phyloP scores from a whole-genome alignment of 2,888 invertebrate species.

The Dynastes grantii region DNA sequence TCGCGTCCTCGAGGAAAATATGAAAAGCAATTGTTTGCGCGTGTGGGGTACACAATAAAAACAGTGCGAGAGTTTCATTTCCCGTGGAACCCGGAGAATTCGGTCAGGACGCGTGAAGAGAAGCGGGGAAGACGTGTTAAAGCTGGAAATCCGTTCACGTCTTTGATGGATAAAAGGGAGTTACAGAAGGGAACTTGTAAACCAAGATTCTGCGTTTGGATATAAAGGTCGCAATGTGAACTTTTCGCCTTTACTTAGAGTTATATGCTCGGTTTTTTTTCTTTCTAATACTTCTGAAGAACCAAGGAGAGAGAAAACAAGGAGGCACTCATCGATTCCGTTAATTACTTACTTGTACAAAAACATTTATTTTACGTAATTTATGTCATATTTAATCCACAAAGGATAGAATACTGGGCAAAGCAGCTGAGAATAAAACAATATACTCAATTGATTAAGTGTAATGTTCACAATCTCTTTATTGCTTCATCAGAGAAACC shows the following conservation, averaged over 20 bases:
- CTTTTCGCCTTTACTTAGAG: conserved; percentile 12
- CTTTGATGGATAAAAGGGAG: conserved; percentile 28
- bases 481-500: too few relatives aligned
- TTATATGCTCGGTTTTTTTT: neutral
- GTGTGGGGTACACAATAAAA: conserved; percentile 26
- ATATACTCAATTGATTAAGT: too few relatives aligned
- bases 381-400: too few relatives aligned
- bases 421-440: too few relatives aligned
- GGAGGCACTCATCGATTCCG: too few relatives aligned
- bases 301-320: too few relatives aligned
- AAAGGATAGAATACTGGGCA: too few relatives aligned
- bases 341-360: too few relatives aligned
- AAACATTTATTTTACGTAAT: too few relatives aligned
- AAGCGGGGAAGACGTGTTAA: conserved; percentile 12
- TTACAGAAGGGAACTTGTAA: conserved; percentile 18
- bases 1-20: conserved; percentile 29
- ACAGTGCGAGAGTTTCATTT: conserved; percentile 38
- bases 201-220: conserved; percentile 9
- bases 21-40: conserved; percentile 44
- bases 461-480: too few relatives aligned
- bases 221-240: neutral
- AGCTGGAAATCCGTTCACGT: conserved; percentile 41
- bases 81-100: conserved; percentile 18
- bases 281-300: neutral
- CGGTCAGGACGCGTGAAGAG: neutral